Base-by-base conservation (phyloP, 2,797 vertebrate genomes). In the Hozukius guyotensis region DNA sequence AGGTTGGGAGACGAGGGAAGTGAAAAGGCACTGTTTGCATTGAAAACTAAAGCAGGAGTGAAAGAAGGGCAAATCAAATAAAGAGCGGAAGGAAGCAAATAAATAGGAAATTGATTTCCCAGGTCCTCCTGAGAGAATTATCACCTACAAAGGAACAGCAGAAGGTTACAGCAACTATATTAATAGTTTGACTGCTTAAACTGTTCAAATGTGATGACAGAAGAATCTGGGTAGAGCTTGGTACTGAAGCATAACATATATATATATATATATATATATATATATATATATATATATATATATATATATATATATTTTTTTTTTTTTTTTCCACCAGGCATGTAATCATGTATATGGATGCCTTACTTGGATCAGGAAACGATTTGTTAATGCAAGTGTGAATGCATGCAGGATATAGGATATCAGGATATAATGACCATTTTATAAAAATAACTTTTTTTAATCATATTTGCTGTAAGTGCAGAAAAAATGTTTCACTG, bases 61-160 rank as follows among this genome's bases (percentile, higher is more conserved):
- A 71, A 62, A 66, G 16, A 65, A n/a, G 14, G 14, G 12, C 8
- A 72, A 78, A 65, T 49, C 36, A 59, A 78, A 80, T 53, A 64
- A 74, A 79, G 38, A 65, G 12, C 0, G 2, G 6, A 60, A 27
- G 38, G n/a, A 71, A 74, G 61, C n/a, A 70, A 53, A 74, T 77
- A 67, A 84, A 86, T 74, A 63, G 18, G 29, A 64, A 69, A 87
- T 72, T 53, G 52, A 86, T 69, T 80, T 80, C 6, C 8, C 13
- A 67, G 38, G 60, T 36, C 6, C 9, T 73, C 57, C 59, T 66
- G 9, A 34, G 36, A 57, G 49, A 69, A 78, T 85, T 62, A 78
- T 73, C 18, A 38, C 52, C 38, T 13, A 67, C 42, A 60, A 66
- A 70, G 27, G 12, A 55, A 66, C 8, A 27, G 27, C 31, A 61